Evolutionary conservation across 2,888 invertebrate genomes (phyloP), one percentile per base, ranked within the genome.

Genomic region (Acleris literana): DNA sequence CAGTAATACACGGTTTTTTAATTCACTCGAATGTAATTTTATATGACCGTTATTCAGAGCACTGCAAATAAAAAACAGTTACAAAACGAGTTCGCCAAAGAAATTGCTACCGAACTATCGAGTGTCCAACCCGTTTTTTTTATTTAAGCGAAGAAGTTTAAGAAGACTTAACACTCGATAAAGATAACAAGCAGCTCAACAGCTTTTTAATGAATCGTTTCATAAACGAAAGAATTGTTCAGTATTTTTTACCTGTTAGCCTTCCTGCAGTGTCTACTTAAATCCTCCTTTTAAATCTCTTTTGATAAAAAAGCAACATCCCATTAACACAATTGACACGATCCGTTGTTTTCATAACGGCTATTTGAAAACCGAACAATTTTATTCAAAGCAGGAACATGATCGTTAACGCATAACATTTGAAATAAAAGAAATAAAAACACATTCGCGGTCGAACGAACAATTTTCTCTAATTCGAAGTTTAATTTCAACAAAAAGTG

Each of bases 401-500:
- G 29, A 66, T 44, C 17, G 25, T 62, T 52, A 60, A 65, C 58
- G 52, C 59, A 55, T 68, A 63, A 68, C 63, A 54, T 55, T 59
- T 17, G 54, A 61, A 63, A 63, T 55, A 62, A 69, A 64, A 70
- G 48, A 49, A 59, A 68, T 44, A 59, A 68, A 52, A 80, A 80
- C 71, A 75, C 77, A 79, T 83, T 86, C 84, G 88, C 77, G 88
- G 90, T 85, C 80, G 79, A 81, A 84, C 84, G 71, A 80, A 80
- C 80, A 75, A 85, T 86, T 84, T 82, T 79, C 81, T 85, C 81
- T 87, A 86, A 88, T 87, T 86, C 78, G 68, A 76, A 81, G 48
- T 88, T 87, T 86, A 87, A 86, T 87, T 87, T 82, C 74, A 82
- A 81, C 82, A 81, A 84, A 83, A 85, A 81, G 74, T 75, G 67